These are phyloP conservation scores for Spea multiplicata DNA, from an alignment of 2,113 vertebrate genomes.

Conservation along the genomic window DNA sequence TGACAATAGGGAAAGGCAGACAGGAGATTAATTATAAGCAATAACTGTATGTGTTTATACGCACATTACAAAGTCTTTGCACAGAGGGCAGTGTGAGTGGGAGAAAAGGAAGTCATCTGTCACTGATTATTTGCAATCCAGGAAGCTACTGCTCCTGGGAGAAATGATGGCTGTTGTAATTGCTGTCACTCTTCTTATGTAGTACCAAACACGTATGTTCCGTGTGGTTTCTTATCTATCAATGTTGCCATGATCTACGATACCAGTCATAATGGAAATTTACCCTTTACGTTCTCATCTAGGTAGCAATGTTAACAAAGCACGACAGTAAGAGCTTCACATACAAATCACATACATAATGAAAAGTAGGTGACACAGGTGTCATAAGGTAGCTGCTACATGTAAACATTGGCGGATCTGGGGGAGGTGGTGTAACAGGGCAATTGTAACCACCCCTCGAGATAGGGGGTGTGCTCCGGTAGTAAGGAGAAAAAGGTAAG, in stretches of 20 bases:
- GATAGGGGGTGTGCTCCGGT: too few species aligned
- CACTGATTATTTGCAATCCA: conserved; percentile 45
- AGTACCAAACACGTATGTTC: conserved; percentile 32
- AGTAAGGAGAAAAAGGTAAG: too few species aligned
- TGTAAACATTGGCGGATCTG: too few species aligned
- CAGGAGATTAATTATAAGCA: conserved; percentile 36
- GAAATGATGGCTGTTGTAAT: conserved; percentile 22
- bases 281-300: background rate
- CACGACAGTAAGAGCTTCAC: too few species aligned
- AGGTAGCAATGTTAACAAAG: too few species aligned
- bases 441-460: too few species aligned
- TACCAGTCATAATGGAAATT: background rate
- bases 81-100: conserved; percentile 17
- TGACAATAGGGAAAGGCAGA: conserved; percentile 5
- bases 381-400: too few species aligned
- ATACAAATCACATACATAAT: too few species aligned
- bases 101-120: conserved; percentile 45
- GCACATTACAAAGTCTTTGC: conserved; percentile 1
- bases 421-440: too few species aligned
- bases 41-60: conserved; percentile 15
- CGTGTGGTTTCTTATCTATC: conserved; percentile 28
- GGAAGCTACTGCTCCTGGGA: conserved; percentile 30
- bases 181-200: conserved; percentile 33
- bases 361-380: too few species aligned
- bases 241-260: background rate